Base-by-base conservation (phyloP, 2,113 vertebrate genomes). In the Grus americana region DNA sequence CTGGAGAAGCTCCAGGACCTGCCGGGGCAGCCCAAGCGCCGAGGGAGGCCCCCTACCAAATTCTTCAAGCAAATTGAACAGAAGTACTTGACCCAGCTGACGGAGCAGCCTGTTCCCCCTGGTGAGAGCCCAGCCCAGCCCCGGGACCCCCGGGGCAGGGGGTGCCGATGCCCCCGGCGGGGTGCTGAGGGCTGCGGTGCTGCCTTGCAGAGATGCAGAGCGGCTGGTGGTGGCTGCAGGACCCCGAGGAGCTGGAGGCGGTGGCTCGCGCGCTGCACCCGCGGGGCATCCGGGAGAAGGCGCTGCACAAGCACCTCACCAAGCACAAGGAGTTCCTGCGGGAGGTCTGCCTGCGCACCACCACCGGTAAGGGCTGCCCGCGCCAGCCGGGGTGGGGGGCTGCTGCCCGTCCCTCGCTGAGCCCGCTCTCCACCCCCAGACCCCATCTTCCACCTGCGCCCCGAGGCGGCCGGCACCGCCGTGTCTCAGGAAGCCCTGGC, bases 181-280 rank as follows among this genome's bases (percentile, higher is more conserved):
- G 7, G 38, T 1, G 54, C 85, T 83, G 82, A 71, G 40, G 8
- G 4, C n/a, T 4, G 10, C 11, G 54, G 38, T 52, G 23, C 62
- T 86, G 54, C 76, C 79, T 88, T 93, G 46, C 96, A 99, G 99
- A 98, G 70, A 99, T 99, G 99, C 97, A 98, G 92, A 98, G 98
- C 2, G 99, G 99, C 30, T 99, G 99, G 99, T 99, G 99, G 99
- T 99, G 99, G 99, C 98, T 99, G 96, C 98, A 95, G 97, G 98
- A 98, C 46, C 98, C 99, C 26, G 98, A 98, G 74, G 98, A 99
- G 73, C 96, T 99, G 76, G 98, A 98, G 36, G 97, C 88, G 11
- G 98, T 98, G 70, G 97, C 99, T 32, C 98, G 99, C 55, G 98
- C 98, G 6, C 98, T 99, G 32, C 99, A 99, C 86, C 99, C 99